phyloP scores from a whole-genome alignment of 2,113 vertebrate species.

The Pterocles gutturalis region DNA sequence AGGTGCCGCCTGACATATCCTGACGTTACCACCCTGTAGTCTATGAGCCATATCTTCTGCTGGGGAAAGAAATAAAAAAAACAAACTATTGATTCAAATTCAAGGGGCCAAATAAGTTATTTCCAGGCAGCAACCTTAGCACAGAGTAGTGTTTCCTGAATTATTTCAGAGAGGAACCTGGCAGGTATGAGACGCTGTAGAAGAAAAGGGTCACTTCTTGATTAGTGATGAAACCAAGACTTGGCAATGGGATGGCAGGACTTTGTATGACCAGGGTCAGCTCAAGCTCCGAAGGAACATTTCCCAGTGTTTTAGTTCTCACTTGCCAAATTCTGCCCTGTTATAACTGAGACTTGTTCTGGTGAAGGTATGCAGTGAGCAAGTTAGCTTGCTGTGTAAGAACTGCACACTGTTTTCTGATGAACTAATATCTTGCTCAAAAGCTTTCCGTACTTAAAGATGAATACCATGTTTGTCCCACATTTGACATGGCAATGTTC shows the following conservation, averaged over 20 bases:
- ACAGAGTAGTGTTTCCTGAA: neutral
- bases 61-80: neutral
- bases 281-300: neutral
- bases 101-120: neutral
- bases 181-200: neutral
- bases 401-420: neutral
- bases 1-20: neutral
- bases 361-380: neutral
- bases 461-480: neutral
- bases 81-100: neutral
- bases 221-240: neutral
- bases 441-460: neutral
- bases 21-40: neutral
- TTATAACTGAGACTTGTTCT: neutral
- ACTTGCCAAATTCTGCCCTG: neutral
- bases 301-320: neutral
- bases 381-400: neutral
- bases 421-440: neutral
- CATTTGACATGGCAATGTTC: neutral
- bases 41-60: neutral
- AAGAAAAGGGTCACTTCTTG: neutral
- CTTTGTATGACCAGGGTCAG: neutral
- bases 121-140: neutral
- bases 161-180: neutral
- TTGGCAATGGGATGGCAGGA: neutral